These are phyloP conservation scores for Coenobita brevimanus DNA, from an alignment of 1,140 invertebrate species.

Conservation along the genomic window DNA sequence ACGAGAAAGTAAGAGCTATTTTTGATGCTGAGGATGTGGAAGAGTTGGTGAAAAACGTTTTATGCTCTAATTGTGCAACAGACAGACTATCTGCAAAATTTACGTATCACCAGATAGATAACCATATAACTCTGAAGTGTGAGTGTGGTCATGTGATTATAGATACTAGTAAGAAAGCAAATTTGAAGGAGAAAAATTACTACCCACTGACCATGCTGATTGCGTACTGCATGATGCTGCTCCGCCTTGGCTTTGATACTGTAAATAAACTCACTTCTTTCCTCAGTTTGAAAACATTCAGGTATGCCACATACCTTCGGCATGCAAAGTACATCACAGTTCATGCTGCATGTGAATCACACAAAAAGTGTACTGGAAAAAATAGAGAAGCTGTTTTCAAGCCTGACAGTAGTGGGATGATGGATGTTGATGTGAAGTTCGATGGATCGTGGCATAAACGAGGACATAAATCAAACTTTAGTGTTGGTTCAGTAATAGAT, in stretches of 20 bases:
- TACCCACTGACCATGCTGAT: background rate
- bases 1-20: background rate
- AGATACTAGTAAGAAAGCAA: background rate
- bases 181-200: background rate
- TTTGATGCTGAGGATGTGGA: background rate
- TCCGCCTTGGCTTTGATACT: background rate
- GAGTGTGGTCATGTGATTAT: background rate
- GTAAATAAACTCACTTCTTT: background rate
- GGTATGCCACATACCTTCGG: background rate
- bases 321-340: background rate
- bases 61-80: background rate
- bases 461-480: slow-evolving; percentile 3
- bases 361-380: background rate
- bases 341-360: background rate
- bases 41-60: background rate
- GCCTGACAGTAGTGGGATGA: background rate
- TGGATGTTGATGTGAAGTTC: background rate
- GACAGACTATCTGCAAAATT: background rate
- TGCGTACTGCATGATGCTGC: background rate
- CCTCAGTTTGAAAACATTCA: background rate
- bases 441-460: too few species aligned
- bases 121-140: background rate
- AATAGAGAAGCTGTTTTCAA: background rate
- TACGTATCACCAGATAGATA: background rate
- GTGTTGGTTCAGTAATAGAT: background rate